phyloP scores from a whole-genome alignment of 2,113 vertebrate genomes.

The Terrapene triunguis region DNA sequence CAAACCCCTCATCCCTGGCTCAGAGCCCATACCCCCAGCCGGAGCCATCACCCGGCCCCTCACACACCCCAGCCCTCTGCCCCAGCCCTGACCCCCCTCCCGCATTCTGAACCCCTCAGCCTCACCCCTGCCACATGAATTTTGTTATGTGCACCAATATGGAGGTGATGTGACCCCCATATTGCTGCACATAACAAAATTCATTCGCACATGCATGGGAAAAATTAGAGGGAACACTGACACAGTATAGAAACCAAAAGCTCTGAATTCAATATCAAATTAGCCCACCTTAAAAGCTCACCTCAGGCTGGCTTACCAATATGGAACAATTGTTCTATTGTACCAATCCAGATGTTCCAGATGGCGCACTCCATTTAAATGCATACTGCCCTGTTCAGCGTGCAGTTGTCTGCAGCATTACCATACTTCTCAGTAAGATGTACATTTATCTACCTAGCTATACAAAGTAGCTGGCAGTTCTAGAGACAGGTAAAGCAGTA shows the following conservation, averaged over 20 bases:
- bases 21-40: too few relatives aligned
- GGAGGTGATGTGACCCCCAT: too few relatives aligned
- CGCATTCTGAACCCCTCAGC: too few relatives aligned
- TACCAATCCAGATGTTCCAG: conserved; percentile 15
- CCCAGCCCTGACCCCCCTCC: too few relatives aligned
- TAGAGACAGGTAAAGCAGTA: background rate
- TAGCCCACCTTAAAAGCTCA: conserved; percentile 30
- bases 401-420: background rate
- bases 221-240: background rate
- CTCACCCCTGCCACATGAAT: too few relatives aligned
- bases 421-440: conserved; percentile 9
- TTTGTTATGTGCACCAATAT: too few relatives aligned
- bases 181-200: too few relatives aligned
- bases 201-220: too few relatives aligned
- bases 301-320: conserved; percentile 14
- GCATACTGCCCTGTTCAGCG: background rate
- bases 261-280: background rate
- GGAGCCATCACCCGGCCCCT: too few relatives aligned
- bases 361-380: background rate
- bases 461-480: background rate
- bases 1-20: too few relatives aligned
- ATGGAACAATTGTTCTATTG: background rate
- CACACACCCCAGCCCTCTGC: too few relatives aligned
- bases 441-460: background rate
- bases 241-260: background rate